phyloP scores from a whole-genome alignment of 1,140 invertebrate species.

The Sinonovacula constricta region DNA sequence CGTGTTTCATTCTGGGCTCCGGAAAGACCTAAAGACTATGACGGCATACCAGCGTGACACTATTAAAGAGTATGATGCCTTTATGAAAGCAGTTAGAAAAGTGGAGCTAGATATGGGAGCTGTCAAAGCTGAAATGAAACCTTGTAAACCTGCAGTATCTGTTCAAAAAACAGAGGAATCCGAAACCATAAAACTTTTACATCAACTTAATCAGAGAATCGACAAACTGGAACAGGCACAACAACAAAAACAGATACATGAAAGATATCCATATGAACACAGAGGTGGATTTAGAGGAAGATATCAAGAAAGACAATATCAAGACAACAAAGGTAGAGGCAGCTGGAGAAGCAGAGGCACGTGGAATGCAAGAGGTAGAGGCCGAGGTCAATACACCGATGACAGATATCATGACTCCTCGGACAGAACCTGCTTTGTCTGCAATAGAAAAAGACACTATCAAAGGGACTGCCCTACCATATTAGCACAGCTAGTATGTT shows the following conservation, averaged over 20 bases:
- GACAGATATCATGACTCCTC: not conserved
- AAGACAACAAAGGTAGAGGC: not conserved
- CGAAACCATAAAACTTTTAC: slow-evolving; percentile 5
- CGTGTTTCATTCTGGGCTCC: slow-evolving; percentile 23
- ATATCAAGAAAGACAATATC: not conserved
- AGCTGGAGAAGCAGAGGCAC: not conserved
- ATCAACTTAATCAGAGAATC: not conserved
- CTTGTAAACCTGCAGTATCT: slow-evolving; percentile 13
- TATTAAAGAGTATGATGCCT: slow-evolving; percentile 33
- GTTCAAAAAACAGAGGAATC: not conserved
- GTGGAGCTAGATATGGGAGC: slow-evolving; percentile 16
- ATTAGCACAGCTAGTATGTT: not conserved
- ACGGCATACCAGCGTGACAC: slow-evolving; percentile 14
- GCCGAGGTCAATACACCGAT: not conserved
- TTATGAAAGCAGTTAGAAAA: slow-evolving; percentile 28
- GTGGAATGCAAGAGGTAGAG: not conserved
- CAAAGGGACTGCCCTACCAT: not conserved
- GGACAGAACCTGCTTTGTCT: not conserved
- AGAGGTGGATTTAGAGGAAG: not conserved
- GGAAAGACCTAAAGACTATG: slow-evolving; percentile 22
- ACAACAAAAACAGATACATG: not conserved
- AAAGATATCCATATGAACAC: not conserved
- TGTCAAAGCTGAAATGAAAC: not conserved
- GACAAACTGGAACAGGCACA: not conserved
- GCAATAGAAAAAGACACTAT: not conserved